These are phyloP conservation scores for Pollimyrus isidori DNA, from an alignment of 2,113 vertebrate species.

Conservation along the genomic window DNA sequence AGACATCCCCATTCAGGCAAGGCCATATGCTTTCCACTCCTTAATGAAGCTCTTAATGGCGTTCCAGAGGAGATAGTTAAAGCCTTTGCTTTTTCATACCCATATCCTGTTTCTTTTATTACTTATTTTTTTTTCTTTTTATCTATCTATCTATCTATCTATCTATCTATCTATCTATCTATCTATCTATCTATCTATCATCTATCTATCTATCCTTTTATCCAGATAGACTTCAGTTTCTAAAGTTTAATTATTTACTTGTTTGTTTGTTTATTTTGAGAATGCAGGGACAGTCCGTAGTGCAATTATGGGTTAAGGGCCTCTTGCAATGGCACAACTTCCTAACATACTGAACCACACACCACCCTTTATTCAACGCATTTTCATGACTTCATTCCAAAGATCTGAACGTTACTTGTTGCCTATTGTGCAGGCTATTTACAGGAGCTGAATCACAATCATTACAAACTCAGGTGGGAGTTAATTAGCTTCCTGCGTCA, in stretches of 20 bases:
- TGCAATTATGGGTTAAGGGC: not conserved
- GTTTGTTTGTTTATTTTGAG: not conserved
- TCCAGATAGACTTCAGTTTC: not conserved
- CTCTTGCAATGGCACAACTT: not conserved
- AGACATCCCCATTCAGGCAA: not conserved
- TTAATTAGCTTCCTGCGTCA: not conserved
- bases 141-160: too few relatives aligned
- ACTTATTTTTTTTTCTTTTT: not conserved
- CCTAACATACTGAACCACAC: not conserved
- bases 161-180: too few relatives aligned
- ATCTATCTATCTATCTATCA: too few relatives aligned
- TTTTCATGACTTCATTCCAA: not conserved
- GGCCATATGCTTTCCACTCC: not conserved
- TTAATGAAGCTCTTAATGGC: not conserved
- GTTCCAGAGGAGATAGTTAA: not conserved
- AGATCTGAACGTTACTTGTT: not conserved
- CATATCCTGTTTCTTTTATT: not conserved
- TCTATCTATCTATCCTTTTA: not conserved
- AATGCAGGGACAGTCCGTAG: not conserved
- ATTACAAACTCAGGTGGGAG: not conserved
- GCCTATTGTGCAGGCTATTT: not conserved
- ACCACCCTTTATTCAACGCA: not conserved
- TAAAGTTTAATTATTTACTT: not conserved
- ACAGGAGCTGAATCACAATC: slow-evolving; percentile 1
- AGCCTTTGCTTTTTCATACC: not conserved